Evolutionary conservation across 2,113 vertebrate species (phyloP).

Genomic region (Dissostichus mawsoni): DNA sequence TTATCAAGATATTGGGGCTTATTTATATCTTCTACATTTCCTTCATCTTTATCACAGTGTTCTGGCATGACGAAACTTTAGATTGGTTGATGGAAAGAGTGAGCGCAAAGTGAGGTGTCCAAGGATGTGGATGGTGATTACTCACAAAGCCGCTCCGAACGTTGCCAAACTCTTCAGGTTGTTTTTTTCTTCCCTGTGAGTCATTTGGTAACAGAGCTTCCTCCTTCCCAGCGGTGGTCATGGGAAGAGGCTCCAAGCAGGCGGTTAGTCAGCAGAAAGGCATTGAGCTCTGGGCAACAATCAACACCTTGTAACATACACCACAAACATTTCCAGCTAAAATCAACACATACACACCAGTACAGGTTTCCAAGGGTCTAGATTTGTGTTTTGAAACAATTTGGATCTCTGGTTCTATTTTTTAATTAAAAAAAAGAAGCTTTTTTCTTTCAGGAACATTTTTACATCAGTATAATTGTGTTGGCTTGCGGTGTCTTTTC

Average conservation of each 20-base stretch:
- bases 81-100: constrained; percentile 72
- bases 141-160: constrained; percentile 67
- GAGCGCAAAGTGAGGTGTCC: constrained; percentile 63
- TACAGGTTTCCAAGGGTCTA: constrained; percentile 8
- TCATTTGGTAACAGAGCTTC: constrained; percentile 77
- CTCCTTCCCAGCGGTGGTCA: constrained; percentile 74
- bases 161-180: constrained; percentile 74
- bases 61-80: constrained; percentile 39
- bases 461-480: not conserved
- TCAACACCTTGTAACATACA: constrained; percentile 62
- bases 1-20: constrained; percentile 20
- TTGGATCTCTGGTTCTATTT: not conserved
- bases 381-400: not conserved
- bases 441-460: not conserved
- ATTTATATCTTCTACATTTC: constrained; percentile 45
- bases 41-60: constrained; percentile 46
- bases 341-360: constrained; percentile 30
- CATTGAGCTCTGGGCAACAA: constrained; percentile 61
- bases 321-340: constrained; percentile 49
- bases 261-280: constrained; percentile 76
- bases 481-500: constrained; percentile 2
- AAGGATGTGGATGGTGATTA: constrained; percentile 74
- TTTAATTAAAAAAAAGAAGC: not conserved
- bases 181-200: constrained; percentile 67
- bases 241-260: constrained; percentile 67